Evolutionary conservation across 2,888 invertebrate species (phyloP), one percentile per base, ranked within the genome.

Genomic region (Miltochrista miniata): DNA sequence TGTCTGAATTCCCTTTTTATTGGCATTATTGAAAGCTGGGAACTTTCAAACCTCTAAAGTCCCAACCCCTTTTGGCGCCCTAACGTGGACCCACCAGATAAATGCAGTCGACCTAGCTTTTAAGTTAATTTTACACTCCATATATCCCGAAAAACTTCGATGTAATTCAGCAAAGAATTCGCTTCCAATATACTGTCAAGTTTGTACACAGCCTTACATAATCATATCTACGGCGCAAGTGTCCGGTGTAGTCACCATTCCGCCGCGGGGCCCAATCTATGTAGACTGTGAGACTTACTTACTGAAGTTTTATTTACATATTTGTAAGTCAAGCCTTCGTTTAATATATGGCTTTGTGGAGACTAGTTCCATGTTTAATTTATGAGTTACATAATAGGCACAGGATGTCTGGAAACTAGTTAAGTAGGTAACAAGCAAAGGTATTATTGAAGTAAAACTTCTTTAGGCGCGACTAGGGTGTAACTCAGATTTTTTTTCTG

Each of bases 231-330:
- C 38, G 29, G 43, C 38, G 38, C 38, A 48, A 13, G 15, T 13
- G 31, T 37, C 36, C 24, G n/a, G 10, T 31, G 37, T 13, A 46
- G 46, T 35, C 40, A 52, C 30, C 13, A 40, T 36, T 29, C 30
- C 11, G 59, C 64, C 63, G 0, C 35, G 38, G 64, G 66, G 59
- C 15, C 45, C 66, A 61, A 66, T 64, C 59, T 51, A 52, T 45
- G 46, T 29, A 31, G 39, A 37, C 39, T 14, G 10, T 36, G 43
- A 37, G 41, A 36, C 35, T 10, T 7, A 31, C 39, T 48, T 54
- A 24, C 18, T 24, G 49, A 49, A 36, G 50, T 56, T 52, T 37
- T 54, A 64, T 64, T 65, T 65, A 52, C 55, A 65, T 61, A 59
- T 41, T 11, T 34, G 18, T 44, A 9, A 30, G 30, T 33, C 40